Base-by-base conservation (phyloP, 2,888 invertebrate species). In the Cosmia pyralina region DNA sequence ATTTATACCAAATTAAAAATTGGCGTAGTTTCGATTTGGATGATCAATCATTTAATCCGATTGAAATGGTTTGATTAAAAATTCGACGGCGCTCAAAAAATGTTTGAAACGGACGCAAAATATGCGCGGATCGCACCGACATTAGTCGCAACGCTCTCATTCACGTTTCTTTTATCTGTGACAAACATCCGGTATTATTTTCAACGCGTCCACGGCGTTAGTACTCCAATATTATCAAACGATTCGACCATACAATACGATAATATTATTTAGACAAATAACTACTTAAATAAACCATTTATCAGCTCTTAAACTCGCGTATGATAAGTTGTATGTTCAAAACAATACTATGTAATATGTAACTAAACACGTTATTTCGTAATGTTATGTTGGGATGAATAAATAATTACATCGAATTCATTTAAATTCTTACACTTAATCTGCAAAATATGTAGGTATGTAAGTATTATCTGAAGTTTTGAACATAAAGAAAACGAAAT, bases 111-210 rank as follows among this genome's bases (percentile, higher is more conserved):
- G 78, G 69, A 83, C 85, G 86, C 84, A 85, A 87, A 89, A 87
- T 86, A 88, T 88, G 84, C 83, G 84, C 85, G 82, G 85, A 85
- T 86, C 85, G 84, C 75, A 80, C 72, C 76, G 69, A 82, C 84
- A 75, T 85, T 80, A 82, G 79, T 77, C 81, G 85, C 83, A 87
- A 84, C 88, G 90, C 82, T 89, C 90, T 90, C 91, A 90, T 91
- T 92, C 91, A 93, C 86, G 90, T 90, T 91, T 90, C 90, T 91
- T 93, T 94, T 95, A 95, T 94, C 94, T 93, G 90, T 89, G 90
- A 90, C 91, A 92, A 93, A 93, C 94, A 94, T 94, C 94, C 94
- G 94, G 94, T 90, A 92, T 92, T 91, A 92, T 91, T 92, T 92
- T 90, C 88, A 91, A 90, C 87, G 87, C 88, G 85, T 89, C 88